A percentile compares a stretch with the other conserved stretches of the same genome.
phyloP scores from a whole-genome alignment of 2,113 vertebrate genomes.

The Phrynosoma platyrhinos region DNA sequence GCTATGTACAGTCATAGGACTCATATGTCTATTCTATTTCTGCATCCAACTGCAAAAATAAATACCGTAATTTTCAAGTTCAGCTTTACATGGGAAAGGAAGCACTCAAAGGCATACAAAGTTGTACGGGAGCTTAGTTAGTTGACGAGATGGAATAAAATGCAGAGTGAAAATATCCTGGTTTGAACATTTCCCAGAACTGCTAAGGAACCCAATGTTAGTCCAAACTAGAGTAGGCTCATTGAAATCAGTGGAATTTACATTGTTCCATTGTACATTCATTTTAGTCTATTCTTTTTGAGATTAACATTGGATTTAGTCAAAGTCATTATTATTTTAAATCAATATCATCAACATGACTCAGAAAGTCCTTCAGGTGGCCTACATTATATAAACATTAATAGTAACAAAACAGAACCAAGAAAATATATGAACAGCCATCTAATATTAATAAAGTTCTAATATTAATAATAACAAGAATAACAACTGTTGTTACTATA shows the following conservation, averaged over 20 bases:
- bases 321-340: too few relatives aligned
- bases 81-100: too few relatives aligned
- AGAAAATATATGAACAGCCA: neutral
- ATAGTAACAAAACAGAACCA: neutral
- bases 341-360: neutral
- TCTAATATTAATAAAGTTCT: neutral
- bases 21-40: neutral
- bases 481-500: too few relatives aligned
- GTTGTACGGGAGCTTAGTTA: neutral
- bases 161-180: conserved; percentile 21
- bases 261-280: too few relatives aligned
- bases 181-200: neutral
- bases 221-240: too few relatives aligned
- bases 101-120: neutral
- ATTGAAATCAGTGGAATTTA: too few relatives aligned
- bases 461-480: neutral
- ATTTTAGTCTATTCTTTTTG: too few relatives aligned
- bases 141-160: neutral
- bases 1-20: neutral
- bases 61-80: too few relatives aligned
- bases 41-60: too few relatives aligned
- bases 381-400: neutral
- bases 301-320: too few relatives aligned
- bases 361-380: neutral
- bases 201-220: neutral